These are phyloP conservation scores for Podotricha telesiphe DNA, from an alignment of 2,888 invertebrate species.

Conservation along the genomic window DNA sequence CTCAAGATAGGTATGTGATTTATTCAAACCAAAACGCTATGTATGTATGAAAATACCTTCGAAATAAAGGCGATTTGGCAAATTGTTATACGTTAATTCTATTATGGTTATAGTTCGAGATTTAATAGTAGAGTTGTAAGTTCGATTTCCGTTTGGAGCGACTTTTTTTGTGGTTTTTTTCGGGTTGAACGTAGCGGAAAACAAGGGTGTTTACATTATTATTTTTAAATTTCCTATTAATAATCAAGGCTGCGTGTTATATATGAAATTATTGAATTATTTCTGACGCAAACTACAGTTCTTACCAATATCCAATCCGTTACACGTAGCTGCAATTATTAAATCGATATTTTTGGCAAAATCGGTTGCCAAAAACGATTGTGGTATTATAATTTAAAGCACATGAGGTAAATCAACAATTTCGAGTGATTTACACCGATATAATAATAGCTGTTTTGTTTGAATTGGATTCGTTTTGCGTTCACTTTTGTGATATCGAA, in stretches of 20 bases:
- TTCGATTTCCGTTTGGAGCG: no score
- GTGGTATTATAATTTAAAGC: conserved; percentile 46
- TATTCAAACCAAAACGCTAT: conserved; percentile 80
- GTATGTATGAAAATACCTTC: conserved; percentile 49
- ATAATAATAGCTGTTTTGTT: conserved; percentile 47
- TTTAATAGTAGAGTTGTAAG: no score
- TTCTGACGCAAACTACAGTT: neutral
- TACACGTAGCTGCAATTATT: conserved; percentile 3
- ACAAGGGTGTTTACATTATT: no score
- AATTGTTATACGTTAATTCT: no score
- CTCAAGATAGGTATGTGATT: conserved; percentile 76
- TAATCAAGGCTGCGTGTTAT: no score
- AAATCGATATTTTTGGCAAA: conserved; percentile 37
- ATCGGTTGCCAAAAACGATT: conserved; percentile 44
- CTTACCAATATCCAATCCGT: neutral
- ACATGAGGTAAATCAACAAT: conserved; percentile 46
- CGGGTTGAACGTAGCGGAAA: no score
- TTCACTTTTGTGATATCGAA: conserved; percentile 45
- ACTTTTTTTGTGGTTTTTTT: no score
- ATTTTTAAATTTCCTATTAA: no score
- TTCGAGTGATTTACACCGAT: conserved; percentile 45
- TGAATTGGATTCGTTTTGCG: conserved; percentile 43
- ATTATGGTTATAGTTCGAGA: no score
- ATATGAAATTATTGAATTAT: no score
- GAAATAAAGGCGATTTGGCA: no score